Conservation (phyloP, 2,797 vertebrate species). For the Chelon auratus region DNA sequence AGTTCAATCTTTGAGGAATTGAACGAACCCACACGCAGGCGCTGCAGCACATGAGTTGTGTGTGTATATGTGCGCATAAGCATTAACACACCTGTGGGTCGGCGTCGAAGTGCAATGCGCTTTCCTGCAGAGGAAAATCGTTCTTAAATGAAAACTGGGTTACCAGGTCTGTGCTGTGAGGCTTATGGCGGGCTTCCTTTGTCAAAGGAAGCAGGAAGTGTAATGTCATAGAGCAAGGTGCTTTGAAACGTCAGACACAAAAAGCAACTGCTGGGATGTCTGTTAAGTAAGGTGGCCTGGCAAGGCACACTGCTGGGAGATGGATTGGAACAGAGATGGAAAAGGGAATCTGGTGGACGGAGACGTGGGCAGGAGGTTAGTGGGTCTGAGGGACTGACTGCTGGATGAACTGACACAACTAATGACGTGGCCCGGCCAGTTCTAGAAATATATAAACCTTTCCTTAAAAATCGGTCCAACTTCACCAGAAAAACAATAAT, state of each 20-base stretch:
- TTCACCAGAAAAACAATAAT: too few species aligned
- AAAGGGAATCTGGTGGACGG: constrained; percentile 7
- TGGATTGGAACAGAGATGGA: constrained; percentile 63
- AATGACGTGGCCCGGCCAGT: not conserved
- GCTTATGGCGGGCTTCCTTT: constrained; percentile 36
- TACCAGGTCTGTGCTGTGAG: constrained; percentile 49
- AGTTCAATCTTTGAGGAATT: not conserved
- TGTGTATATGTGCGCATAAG: not conserved
- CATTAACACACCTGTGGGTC: constrained; percentile 16
- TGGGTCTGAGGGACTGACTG: constrained; percentile 9
- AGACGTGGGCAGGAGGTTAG: constrained; percentile 16
- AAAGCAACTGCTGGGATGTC: constrained; percentile 44
- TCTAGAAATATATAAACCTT: constrained; percentile 5
- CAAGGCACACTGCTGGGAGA: constrained; percentile 62
- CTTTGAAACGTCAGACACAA: constrained; percentile 48
- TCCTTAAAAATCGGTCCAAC: not conserved
- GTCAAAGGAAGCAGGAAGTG: constrained; percentile 43
- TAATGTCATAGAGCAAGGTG: constrained; percentile 30
- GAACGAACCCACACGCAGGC: constrained; percentile 13
- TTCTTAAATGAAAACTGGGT: constrained; percentile 55
- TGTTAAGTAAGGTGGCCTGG: constrained; percentile 30
- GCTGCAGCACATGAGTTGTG: not conserved
- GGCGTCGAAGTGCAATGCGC: not conserved
- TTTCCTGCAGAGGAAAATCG: constrained; percentile 20
- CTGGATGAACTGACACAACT: constrained; percentile 2